Percentiles rank a stretch among this genome's conserved stretches.
phyloP scores from a whole-genome alignment of 2,888 invertebrate species.

The Dyspetes luteomarginatus region DNA sequence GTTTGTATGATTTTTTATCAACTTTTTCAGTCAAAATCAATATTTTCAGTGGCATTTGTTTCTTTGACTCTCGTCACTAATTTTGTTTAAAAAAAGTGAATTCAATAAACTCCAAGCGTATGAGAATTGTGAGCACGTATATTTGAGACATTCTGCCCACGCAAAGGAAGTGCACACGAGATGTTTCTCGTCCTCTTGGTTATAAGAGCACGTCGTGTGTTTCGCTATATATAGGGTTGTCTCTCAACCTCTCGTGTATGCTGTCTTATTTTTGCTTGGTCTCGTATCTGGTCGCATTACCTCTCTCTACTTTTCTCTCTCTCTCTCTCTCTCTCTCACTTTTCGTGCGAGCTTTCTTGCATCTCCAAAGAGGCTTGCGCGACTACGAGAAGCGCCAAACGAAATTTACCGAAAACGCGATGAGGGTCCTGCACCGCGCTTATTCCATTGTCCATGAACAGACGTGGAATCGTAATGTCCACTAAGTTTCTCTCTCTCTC shows the following conservation, averaged over 20 bases:
- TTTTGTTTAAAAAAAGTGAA: conserved; percentile 33
- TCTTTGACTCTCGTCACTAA: conserved; percentile 22
- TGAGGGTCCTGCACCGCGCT: conserved; percentile 65
- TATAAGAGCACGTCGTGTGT: conserved; percentile 51
- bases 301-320: not conserved
- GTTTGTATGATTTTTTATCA: not conserved
- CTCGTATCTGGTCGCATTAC: not conserved
- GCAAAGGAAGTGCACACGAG: conserved; percentile 37
- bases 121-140: conserved; percentile 48
- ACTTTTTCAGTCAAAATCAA: not conserved
- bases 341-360: conserved; percentile 40
- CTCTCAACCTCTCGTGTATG: not conserved
- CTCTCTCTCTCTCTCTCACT: conserved; percentile 6
- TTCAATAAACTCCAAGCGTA: conserved; percentile 12
- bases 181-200: conserved; percentile 47
- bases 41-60: not conserved
- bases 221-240: not conserved
- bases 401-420: conserved; percentile 74
- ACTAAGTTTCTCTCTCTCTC: conserved; percentile 9
- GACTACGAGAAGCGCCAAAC: conserved; percentile 67
- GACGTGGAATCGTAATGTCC: conserved; percentile 73
- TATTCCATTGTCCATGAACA: conserved; percentile 73
- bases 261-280: conserved; percentile 43
- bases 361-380: conserved; percentile 59
- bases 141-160: conserved; percentile 39